Conservation (phyloP, 2,797 vertebrate species). For the Crocidura indochinensis region DNA sequence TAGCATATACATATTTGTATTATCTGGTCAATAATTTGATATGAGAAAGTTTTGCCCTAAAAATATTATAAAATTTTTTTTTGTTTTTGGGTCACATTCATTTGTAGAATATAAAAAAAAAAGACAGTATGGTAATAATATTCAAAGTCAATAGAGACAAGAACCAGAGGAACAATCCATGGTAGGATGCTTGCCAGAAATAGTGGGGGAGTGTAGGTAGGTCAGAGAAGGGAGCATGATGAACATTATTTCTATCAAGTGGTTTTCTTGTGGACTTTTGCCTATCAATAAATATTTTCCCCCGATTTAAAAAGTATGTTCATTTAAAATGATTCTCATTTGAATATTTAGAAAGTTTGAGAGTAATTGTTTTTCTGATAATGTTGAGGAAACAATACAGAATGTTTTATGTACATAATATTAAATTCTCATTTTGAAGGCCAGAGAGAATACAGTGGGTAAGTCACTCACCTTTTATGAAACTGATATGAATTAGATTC, state of each 20-base stretch:
- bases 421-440: conserved; percentile 26
- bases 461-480: too few relatives aligned
- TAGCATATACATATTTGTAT: neutral
- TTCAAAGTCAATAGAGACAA: too few relatives aligned
- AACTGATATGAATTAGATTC: too few relatives aligned
- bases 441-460: too few relatives aligned
- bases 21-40: conserved; percentile 29
- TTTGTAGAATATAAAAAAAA: too few relatives aligned
- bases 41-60: conserved; percentile 12
- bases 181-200: too few relatives aligned
- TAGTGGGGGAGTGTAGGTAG: too few relatives aligned
- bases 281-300: conserved; percentile 40
- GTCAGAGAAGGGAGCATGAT: too few relatives aligned
- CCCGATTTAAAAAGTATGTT: neutral
- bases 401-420: conserved; percentile 12
- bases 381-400: conserved; percentile 29
- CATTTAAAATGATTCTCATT: conserved; percentile 43
- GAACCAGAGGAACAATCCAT: too few relatives aligned
- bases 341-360: conserved; percentile 53
- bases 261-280: conserved; percentile 41
- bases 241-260: neutral
- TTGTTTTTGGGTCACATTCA: too few relatives aligned
- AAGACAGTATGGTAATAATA: too few relatives aligned
- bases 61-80: conserved; percentile 12
- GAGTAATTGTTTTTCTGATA: neutral